A percentile compares a stretch with the other conserved stretches of the same genome.
phyloP scores from a whole-genome alignment of 2,113 vertebrate species.

The Herpailurus yagouaroundi region DNA sequence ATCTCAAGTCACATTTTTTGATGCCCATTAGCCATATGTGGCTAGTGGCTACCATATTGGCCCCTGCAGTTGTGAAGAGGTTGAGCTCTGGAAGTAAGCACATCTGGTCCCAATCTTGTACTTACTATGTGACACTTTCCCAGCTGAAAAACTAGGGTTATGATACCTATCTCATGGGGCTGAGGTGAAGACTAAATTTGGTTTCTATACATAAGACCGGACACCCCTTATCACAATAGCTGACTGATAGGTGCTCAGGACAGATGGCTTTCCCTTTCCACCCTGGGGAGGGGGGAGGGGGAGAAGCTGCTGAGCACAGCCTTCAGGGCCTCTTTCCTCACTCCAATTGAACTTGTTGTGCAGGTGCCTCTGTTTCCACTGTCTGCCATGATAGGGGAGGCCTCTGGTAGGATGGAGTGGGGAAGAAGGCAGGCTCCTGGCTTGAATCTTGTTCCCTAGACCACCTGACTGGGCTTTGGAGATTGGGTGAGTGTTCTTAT shows the following conservation, averaged over 20 bases:
- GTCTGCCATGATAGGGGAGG: not conserved
- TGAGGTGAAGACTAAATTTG: not conserved
- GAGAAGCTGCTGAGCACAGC: not conserved
- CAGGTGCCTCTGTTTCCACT: not conserved
- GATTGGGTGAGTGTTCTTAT: not conserved
- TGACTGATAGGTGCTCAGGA: not conserved
- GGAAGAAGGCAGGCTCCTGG: not conserved
- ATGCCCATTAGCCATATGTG: fast-evolving
- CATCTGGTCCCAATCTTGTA: not conserved
- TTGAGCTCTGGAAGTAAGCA: not conserved
- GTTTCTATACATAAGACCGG: not conserved
- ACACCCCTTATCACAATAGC: not conserved
- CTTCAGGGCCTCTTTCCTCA: not conserved
- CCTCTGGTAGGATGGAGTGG: fast-evolving
- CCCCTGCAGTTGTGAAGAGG: not conserved
- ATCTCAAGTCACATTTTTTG: not conserved
- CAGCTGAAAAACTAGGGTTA: not conserved
- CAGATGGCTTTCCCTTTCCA: not conserved
- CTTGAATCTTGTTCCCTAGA: not conserved
- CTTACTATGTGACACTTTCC: not conserved
- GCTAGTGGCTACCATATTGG: not conserved
- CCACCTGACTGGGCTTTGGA: not conserved
- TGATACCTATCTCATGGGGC: not conserved
- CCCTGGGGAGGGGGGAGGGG: too few species aligned
- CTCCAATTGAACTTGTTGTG: not conserved